Conservation (phyloP, 2,113 vertebrate genomes). For the Pandion haliaetus region DNA sequence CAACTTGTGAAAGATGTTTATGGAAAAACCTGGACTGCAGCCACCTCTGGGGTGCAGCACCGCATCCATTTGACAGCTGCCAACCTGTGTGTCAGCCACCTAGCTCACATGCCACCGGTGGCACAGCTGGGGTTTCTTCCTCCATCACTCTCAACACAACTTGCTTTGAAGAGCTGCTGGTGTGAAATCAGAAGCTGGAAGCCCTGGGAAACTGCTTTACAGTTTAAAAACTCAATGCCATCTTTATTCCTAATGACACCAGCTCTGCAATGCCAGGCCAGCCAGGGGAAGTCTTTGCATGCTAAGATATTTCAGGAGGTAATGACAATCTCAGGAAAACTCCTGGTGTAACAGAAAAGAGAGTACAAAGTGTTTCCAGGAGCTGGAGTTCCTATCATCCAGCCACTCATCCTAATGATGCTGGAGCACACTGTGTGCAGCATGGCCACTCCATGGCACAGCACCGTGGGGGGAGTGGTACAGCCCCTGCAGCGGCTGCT, state of each 20-base stretch:
- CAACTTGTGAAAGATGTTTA: not conserved
- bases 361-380: not conserved
- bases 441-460: accelerated
- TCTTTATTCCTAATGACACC: no score
- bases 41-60: not conserved
- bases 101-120: no score
- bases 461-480: accelerated
- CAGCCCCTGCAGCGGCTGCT: not conserved
- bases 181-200: not conserved
- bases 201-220: no score
- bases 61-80: not conserved
- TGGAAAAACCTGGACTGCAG: not conserved
- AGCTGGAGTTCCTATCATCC: not conserved
- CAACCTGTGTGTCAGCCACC: not conserved
- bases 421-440: not conserved
- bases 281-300: not conserved
- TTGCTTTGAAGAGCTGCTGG: not conserved
- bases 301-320: not conserved
- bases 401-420: not conserved
- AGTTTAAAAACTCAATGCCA: no score
- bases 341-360: not conserved
- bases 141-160: not conserved
- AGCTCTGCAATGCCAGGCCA: not conserved
- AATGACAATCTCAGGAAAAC: not conserved
- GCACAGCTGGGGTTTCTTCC: not conserved